Base-by-base conservation (phyloP, 2,888 invertebrate genomes). In the Unio pictorum region DNA sequence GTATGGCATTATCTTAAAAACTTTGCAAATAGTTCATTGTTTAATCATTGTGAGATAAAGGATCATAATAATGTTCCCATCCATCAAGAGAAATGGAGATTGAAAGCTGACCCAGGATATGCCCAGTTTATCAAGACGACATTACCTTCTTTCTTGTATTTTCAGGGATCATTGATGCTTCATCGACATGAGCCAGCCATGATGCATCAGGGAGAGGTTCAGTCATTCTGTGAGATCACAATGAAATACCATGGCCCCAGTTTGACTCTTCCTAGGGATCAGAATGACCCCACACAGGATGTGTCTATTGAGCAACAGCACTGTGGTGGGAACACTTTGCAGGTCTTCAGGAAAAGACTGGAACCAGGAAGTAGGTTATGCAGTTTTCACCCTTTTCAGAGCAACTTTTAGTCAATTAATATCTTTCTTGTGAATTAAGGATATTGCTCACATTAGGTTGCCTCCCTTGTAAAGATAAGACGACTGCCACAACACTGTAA, bases 271-370 rank as follows among this genome's bases (percentile, higher is more conserved):
- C 86, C 85, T 55, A 75, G 86, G 23, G 88, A 88, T 68, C 81
- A 84, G 73, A 70, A 81, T 58, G 86, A 87, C 72, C 84, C 84
- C 7, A 79, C 81, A 57, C 88, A 89, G 76, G 87, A 88, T 69
- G 79, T 90, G 54, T 66, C 81, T 15, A 86, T 90, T 15, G 89
- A 89, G 64, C 90, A 90, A 72, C 90, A 90, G 79, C 90, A 90
- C 76, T 89, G 89, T 79, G 90, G 90, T 18, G 90, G 90, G 55
- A 90, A 90, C 76, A 89, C 89, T 20, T 81, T 90, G 64, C 81
- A 82, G 59, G 90, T 90, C 23, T 90, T 88, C 82, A 87, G 80
- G 67, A 88, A 87, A 69, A 80, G 79, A 59, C 79, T 90, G 18
- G 76, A 78, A 54, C 79, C 81, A 45, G 81, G 81, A 72, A 80